Percentiles rank a stretch among this genome's conserved stretches.
Evolutionary conservation across 2,113 vertebrate genomes (phyloP).

Genomic region (Plecturocebus donacophilus): DNA sequence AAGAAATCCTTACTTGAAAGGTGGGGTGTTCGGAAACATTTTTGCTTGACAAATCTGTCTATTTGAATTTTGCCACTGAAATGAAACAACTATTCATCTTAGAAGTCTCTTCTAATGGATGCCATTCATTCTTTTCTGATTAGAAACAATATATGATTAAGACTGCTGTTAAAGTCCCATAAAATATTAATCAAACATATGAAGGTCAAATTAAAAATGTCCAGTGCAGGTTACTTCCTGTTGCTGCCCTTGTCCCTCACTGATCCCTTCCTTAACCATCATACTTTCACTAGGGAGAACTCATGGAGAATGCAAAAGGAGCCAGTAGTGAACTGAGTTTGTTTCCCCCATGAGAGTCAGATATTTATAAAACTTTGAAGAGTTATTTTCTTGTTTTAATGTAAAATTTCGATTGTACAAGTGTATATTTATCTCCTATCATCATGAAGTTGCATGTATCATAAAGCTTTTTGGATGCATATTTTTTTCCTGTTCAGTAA

Average conservation of each 20-base stretch:
- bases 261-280: not conserved
- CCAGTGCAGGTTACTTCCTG: rapidly evolving
- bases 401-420: not conserved
- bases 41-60: not conserved
- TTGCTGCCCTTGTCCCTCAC: rapidly evolving
- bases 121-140: not conserved
- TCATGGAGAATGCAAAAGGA: not conserved
- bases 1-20: not conserved
- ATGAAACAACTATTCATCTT: not conserved
- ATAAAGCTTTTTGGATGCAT: not conserved
- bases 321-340: not conserved
- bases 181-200: not conserved
- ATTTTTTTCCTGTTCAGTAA: not conserved
- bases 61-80: not conserved
- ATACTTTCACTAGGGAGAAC: not conserved
- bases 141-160: not conserved
- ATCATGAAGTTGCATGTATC: not conserved
- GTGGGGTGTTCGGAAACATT: not conserved
- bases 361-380: not conserved
- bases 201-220: not conserved
- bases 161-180: not conserved
- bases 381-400: not conserved
- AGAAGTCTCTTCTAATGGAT: not conserved
- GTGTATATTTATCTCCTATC: not conserved
- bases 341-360: not conserved